Evolutionary conservation across 2,888 invertebrate genomes (phyloP), one percentile per base, ranked within the genome.

Genomic region (Hypomecis punctinalis): DNA sequence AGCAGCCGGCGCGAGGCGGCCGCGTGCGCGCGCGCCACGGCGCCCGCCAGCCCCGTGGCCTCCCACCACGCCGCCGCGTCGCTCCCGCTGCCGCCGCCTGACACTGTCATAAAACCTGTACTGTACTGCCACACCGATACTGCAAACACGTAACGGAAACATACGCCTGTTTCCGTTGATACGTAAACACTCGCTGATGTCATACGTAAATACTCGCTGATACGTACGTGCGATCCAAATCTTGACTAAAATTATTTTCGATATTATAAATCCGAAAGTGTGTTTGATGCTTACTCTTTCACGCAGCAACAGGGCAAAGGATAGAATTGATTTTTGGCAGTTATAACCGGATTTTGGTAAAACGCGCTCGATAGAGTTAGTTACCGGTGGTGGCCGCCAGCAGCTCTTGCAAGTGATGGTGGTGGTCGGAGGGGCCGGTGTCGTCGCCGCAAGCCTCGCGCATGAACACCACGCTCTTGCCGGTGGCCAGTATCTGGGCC

Each of bases 381-480:
- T 40, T 36, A 84, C 86, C 84, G 5, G 82, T 78, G 46, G 85
- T 83, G 3, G 83, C 77, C 48, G 82, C 83, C 11, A 90, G 81
- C 62, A 90, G 95, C 94, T 83, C 96, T 95, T 79, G 95, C 93
- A 86, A 95, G 94, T 86, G 96, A 94, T 81, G 95, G 89, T 87
- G 87, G 75, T 91, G 93, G 76, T 88, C 90, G 66, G 81, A 94
- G 49, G 96, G 91, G 5, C 95, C 94, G 42, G 95, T 94, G 74
- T 95, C 95, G 84, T 98, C 97, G 73, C 97, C 96, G 89, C 99
- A 99, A 54, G 99, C 96, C 86, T 98, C 97, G 23, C 98, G 94
- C 78, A 99, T 94, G 88, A 98, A 99, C 89, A 99, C 98, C 62
- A 99, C 98, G 81, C 98, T 98, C 88, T 99, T 99, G 59, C 99